Evolutionary conservation across 2,888 invertebrate species (phyloP), one percentile per base, ranked within the genome.

Genomic region (Tipula helvola): DNA sequence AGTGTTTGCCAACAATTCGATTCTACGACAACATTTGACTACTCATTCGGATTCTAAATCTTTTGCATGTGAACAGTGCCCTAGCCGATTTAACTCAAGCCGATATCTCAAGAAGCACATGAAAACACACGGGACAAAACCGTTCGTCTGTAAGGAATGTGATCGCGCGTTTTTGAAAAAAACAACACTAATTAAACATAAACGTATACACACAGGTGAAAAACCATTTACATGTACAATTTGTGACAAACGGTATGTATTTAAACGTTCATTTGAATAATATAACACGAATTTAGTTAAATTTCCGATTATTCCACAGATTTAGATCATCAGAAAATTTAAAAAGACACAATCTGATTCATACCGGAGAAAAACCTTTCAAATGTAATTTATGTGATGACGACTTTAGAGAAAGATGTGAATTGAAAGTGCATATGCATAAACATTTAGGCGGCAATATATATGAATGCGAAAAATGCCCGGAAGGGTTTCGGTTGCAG

Each of bases 111-210:
- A 39, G 2, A 39, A 39, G 39, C 93, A 93, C 88, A 89, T 90
- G 83, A 89, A 90, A 28, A 92, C 92, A 0, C 94, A 94, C 88
- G 92, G 93, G 8, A 92, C 92, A 18, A 88, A 94, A 86, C 95
- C 95, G 0, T 94, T 93, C 90, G 93, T 93, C 87, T 95, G 95
- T 88, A 93, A 93, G 36, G 92, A 93, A 87, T 95, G 95, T 88
- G 93, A 93, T 12, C 93, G 94, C 88, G 89, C 92, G 18, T 94
- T 94, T 89, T 93, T 93, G 0, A 93, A 93, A 87, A 91, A 91
- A 1, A 92, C 92, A 88, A 93, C 93, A 0, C 90, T 95, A 41
- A 94, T 93, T 89, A 93, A 95, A 85, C 95, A 95, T 89, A 92
- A 93, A 89, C 90, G 94, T 85, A 94, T 94, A 16, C 95, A 95